Conservation (phyloP, 2,113 vertebrate genomes). For the Hippolais icterina region DNA sequence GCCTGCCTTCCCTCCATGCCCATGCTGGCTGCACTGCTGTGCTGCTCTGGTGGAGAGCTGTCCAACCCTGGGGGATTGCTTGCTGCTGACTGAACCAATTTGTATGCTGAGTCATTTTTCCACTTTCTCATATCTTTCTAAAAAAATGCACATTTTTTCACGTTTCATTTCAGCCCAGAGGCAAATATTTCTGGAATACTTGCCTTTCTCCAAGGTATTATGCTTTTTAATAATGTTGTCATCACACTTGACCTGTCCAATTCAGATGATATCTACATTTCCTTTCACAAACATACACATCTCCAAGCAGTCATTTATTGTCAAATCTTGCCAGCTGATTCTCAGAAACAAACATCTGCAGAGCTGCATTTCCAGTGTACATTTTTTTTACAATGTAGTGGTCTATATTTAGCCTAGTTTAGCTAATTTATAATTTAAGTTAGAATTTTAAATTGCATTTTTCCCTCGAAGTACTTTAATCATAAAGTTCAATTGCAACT, state of each 20-base stretch:
- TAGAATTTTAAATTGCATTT: slow-evolving; percentile 5
- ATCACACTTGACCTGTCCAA: slow-evolving; percentile 68
- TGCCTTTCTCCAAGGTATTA: slow-evolving; percentile 58
- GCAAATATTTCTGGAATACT: slow-evolving; percentile 52
- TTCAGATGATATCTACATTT: slow-evolving; percentile 65
- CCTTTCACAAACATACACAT: slow-evolving; percentile 34
- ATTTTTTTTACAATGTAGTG: neutral
- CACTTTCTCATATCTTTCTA: neutral
- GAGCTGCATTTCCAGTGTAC: neutral
- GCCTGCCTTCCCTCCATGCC: neutral
- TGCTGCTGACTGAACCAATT: neutral
- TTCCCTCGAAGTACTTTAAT: neutral
- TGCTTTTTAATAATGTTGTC: slow-evolving; percentile 62
- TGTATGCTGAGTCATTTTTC: slow-evolving; percentile 55
- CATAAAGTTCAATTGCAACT: slow-evolving; percentile 15
- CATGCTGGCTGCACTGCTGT: rapidly evolving
- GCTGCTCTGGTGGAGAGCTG: neutral
- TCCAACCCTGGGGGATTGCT: neutral
- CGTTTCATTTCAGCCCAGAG: slow-evolving; percentile 61
- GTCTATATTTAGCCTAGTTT: neutral
- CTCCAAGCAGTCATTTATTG: slow-evolving; percentile 49
- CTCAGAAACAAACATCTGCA: slow-evolving; percentile 39
- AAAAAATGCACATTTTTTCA: slow-evolving; percentile 54
- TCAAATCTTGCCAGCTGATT: slow-evolving; percentile 27
- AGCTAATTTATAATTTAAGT: slow-evolving; percentile 13